A percentile compares a stretch with the other conserved stretches of the same genome.
These are phyloP conservation scores for Nibea coibor DNA, from an alignment of 2,113 vertebrate species.

Conservation along the genomic window DNA sequence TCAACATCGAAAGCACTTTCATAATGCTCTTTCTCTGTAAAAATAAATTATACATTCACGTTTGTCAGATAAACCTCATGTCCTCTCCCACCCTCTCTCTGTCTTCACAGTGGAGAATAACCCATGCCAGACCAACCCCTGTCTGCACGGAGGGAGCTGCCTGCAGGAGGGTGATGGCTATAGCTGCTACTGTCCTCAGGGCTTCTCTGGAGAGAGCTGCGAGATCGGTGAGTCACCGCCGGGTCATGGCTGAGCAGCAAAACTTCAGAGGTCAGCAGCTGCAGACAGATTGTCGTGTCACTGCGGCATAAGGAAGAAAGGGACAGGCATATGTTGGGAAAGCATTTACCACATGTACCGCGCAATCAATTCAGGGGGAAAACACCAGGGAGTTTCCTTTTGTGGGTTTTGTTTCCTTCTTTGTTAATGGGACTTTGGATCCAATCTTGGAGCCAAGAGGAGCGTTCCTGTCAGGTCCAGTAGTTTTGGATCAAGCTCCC, in stretches of 20 bases:
- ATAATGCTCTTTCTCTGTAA: slow-evolving; percentile 28
- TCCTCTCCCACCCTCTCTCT: background rate
- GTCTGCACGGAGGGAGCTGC: slow-evolving; percentile 94
- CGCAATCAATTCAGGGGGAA: slow-evolving; percentile 8
- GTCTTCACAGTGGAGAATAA: slow-evolving; percentile 80
- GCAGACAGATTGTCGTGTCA: slow-evolving; percentile 35
- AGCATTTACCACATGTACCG: slow-evolving; percentile 47
- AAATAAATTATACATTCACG: slow-evolving; percentile 26
- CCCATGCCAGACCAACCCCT: slow-evolving; percentile 93
- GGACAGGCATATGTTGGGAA: slow-evolving; percentile 37
- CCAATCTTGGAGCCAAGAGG: slow-evolving; percentile 9
- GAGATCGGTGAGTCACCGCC: slow-evolving; percentile 91
- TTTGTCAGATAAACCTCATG: slow-evolving; percentile 12
- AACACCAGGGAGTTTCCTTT: background rate
- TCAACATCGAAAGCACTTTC: slow-evolving; percentile 29
- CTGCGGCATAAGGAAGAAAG: slow-evolving; percentile 11
- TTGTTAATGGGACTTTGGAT: slow-evolving; percentile 16
- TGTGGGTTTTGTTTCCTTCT: background rate
- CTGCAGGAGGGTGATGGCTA: slow-evolving; percentile 87
- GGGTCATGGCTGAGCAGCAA: slow-evolving; percentile 41
- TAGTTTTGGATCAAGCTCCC: slow-evolving; percentile 27
- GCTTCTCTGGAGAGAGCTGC: slow-evolving; percentile 95
- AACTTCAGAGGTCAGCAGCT: slow-evolving; percentile 52
- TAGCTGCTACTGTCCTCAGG: slow-evolving; percentile 91
- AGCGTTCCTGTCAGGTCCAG: slow-evolving; percentile 39